Evolutionary conservation across 2,113 vertebrate genomes (phyloP), one percentile per base, ranked within the genome.

Genomic region (Anarhynchus alexandrinus): DNA sequence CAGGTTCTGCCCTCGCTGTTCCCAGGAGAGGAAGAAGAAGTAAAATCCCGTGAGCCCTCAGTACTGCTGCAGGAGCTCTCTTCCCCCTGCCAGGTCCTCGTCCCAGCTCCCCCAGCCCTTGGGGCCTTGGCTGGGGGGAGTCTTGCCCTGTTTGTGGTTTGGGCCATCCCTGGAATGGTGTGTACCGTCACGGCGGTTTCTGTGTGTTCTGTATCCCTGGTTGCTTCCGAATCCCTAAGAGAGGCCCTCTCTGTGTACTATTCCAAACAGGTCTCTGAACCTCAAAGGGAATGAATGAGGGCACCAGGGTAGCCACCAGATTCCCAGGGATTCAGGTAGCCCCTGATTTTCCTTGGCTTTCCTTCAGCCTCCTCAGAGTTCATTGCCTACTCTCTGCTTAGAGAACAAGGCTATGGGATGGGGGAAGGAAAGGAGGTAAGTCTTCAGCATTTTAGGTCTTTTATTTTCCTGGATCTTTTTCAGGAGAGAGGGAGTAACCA

Each of bases 1-100:
- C 82, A 98, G 98, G 98, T 98, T 98, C 96, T 98, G 98, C 88
- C 98, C 98, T 95, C 98, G 98, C 88, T 98, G 98, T 89, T 98
- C 98, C 88, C 98, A 98, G 96, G 98, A 98, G 97, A 98, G 98
- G 90, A 98, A 98, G 97, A 98, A 98, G 97, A 98, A 98, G 93
- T 98, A 98, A 97, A 96, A 94, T 81, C 81, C 69, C 3, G 4
- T 43, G 71, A 95, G 88, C 82, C 52, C 71, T 79, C 76, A 85
- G 54, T 86, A 71, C 83, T 93, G 86, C 93, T 94, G 92, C 94
- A 96, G 85, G 96, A 96, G 81, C 93, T 96, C 86, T 87, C 93
- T 92, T 94, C 80, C 92, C 93, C 93, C 92, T 93, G 82, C 90
- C 94, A 95, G 95, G 93, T 93, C 95, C 96, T 97, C 9, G 23